Evolutionary conservation across 2,113 vertebrate genomes (phyloP), one percentile per base, ranked within the genome.

Genomic region (Neoarius graeffei): DNA sequence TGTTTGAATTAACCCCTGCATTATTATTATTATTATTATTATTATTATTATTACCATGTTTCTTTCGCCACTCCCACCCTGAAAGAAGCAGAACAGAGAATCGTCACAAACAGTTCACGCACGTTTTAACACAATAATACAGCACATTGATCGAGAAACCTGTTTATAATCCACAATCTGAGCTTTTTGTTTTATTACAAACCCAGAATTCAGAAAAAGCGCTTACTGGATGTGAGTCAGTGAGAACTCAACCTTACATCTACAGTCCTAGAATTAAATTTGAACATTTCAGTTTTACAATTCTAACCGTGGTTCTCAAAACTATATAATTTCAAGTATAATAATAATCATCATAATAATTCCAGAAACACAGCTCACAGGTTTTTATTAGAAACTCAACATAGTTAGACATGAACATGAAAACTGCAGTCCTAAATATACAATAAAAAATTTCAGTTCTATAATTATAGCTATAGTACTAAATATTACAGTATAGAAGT

Each of bases 11-110:
- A 35, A 59, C 54, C 35, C 52, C 27, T 71, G 20, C 35, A 86
- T 66, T 66, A 81, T 23, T 54, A 9, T 15, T 30, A 19, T 67
- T n/a, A 52, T 35, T 64, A 54, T 20, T 77, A n/a, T 60, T 57
- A 42, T 48, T 23, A 35, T 19, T 73, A 35, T 13, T 48, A 23
- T 2, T 93, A 95, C 94, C 93, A 84, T 92, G 89, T 90, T 91
- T 76, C 92, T 95, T 83, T 94, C 93, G 57, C 84, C 71, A 54
- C 90, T 88, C 3, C 84, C 86, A 50, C 67, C 91, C 92, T 93
- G 74, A 60, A 7, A 73, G 52, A 89, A 4, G 57, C 15, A 50
- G 48, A 77, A 23, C 48, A 25, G 25, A n/a, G 23, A 50, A 84
- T 15, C 0, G 10, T 84, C 13, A 81, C n/a, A 59, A 59, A 30